Base-by-base conservation (phyloP, 2,113 vertebrate genomes). In the Lepus americanus region DNA sequence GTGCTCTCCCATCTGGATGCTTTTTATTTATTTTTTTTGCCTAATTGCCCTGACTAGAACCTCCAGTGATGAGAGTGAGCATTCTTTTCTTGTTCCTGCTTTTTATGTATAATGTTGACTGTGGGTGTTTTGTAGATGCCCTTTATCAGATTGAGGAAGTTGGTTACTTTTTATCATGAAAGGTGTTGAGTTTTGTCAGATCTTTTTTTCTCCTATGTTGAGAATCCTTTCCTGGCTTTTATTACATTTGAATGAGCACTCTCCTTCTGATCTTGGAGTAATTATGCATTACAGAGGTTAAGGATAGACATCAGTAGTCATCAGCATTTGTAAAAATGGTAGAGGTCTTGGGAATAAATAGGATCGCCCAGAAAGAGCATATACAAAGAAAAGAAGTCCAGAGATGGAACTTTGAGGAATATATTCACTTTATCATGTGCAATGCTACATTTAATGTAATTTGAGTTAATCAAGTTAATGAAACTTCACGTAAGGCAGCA, bases 151-250 rank as follows among this genome's bases (percentile, higher is more conserved):
- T 77, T 79, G 29, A 80, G 22, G 39, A 80, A 4, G 6, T 59
- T 55, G 73, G 49, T 88, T 44, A 44, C 44, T 83, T 95, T 93
- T 83, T 83, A 39, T 94, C 25, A 39, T 67, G 64, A 80, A 74
- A 70, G 19, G 9, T 69, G 1, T 78, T 92, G 27, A 13, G n/a
- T 77, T 87, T 95, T 86, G 25, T 89, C 64, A 79, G 8, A 72
- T 67, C n/a, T 9, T 55, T 81, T 91, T 94, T 70, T 44, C 78
- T 1, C 22, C 6, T 22, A n/a, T 90, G 9, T 78, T 36, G 44
- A 90, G 63, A 59, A 90, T 67, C 2, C 0, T 73, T 7, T 44
- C 44, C 44, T 89, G 63, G 31, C 20, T 77, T 89, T 94, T 88
- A 55, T 79, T 90, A 66, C 53, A 83, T 84, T 85, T 70, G 69